Evolutionary conservation across 2,888 invertebrate genomes (phyloP).

Genomic region (Epinotia bilunana): DNA sequence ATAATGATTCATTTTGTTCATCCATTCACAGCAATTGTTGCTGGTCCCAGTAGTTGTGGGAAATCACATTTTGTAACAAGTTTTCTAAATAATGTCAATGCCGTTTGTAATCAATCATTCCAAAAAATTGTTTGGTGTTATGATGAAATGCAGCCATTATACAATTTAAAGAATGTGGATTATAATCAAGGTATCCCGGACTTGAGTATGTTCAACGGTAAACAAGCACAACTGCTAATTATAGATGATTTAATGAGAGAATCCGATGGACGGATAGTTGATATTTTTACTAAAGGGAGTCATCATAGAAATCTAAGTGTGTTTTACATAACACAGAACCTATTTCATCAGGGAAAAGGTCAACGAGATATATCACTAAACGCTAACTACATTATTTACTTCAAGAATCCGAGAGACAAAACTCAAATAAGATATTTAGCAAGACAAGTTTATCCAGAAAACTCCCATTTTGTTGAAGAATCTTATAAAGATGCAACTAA

Average conservation of each 20-base stretch:
- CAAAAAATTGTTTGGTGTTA: constrained; percentile 7
- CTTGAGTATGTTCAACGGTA: too few relatives aligned
- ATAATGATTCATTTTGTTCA: constrained; percentile 40
- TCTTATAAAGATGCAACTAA: too few relatives aligned
- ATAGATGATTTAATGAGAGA: too few relatives aligned
- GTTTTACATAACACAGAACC: constrained; percentile 52
- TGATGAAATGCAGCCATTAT: too few relatives aligned
- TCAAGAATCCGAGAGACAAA: constrained; percentile 51
- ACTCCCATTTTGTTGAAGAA: too few relatives aligned
- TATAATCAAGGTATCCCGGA: too few relatives aligned
- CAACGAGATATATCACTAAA: constrained; percentile 51
- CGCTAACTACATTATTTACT: constrained; percentile 51
- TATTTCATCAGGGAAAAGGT: constrained; percentile 52
- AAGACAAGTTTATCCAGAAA: too few relatives aligned
- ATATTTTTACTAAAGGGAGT: constrained; percentile 52
- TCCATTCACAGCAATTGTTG: constrained; percentile 50
- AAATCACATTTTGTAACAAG: constrained; percentile 48
- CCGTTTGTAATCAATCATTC: constrained; percentile 38
- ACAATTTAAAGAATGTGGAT: too few relatives aligned
- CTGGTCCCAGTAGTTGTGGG: constrained; percentile 52
- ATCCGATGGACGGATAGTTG: constrained; percentile 1
- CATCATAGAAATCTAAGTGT: constrained; percentile 54
- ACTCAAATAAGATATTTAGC: too few relatives aligned
- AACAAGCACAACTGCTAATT: too few relatives aligned
- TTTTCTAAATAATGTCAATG: constrained; percentile 43